Percentiles rank a stretch among this genome's conserved stretches.
These are phyloP conservation scores for Netelia melanura DNA, from an alignment of 2,888 invertebrate genomes.

Conservation along the genomic window DNA sequence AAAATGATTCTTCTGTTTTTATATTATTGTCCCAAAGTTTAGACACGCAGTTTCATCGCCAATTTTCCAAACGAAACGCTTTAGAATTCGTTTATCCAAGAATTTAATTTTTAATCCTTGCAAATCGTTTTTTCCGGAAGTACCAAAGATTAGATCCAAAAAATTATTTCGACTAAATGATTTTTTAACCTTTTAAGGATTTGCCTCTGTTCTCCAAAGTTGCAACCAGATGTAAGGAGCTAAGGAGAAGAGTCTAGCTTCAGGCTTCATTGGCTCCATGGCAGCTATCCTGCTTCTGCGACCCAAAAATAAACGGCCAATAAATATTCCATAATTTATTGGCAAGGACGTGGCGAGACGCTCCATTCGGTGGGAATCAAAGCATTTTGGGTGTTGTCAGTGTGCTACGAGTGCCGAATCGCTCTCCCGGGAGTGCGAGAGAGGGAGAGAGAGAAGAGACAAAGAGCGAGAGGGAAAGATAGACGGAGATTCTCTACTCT, in stretches of 20 bases:
- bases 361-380: conserved; percentile 81
- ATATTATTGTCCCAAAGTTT: too few species aligned
- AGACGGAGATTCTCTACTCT: conserved; percentile 49
- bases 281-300: conserved; percentile 10
- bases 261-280: conserved; percentile 70
- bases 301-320: conserved; percentile 73
- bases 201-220: too few species aligned
- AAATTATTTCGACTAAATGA: too few species aligned
- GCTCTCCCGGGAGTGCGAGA: conserved; percentile 69
- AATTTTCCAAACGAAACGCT: too few species aligned
- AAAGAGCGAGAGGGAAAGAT: conserved; percentile 33
- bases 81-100: too few species aligned
- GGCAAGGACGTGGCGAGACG: conserved; percentile 73
- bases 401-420: conserved; percentile 69
- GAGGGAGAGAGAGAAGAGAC: conserved; percentile 19
- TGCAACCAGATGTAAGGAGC: too few species aligned
- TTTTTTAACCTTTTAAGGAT: too few species aligned
- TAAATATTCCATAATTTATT: conserved; percentile 82
- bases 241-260: neutral
- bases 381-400: conserved; percentile 81
- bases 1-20: too few species aligned
- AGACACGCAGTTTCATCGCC: too few species aligned
- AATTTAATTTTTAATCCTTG: too few species aligned
- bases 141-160: too few species aligned
- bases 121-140: too few species aligned